Conservation (phyloP, 2,888 invertebrate species). For the Meteorus colon region DNA sequence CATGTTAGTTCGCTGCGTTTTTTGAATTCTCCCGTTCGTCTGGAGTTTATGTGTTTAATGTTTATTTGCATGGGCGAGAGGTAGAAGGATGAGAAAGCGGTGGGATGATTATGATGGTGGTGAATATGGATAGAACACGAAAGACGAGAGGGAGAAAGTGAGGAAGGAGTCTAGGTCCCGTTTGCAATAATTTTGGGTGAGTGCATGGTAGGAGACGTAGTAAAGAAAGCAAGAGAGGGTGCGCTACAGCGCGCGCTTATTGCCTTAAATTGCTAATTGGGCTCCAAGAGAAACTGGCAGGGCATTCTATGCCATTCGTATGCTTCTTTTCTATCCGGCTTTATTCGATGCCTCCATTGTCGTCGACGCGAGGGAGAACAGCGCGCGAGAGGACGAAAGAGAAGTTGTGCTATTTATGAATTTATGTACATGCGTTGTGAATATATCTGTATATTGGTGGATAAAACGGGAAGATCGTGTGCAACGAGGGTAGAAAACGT, state of each 20-base stretch:
- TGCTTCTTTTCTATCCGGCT: slow-evolving; percentile 26
- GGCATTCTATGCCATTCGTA: slow-evolving; percentile 43
- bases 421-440: background rate
- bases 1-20: slow-evolving; percentile 13
- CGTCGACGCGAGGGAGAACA: slow-evolving; percentile 31
- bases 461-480: slow-evolving; percentile 25
- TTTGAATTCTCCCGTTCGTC: slow-evolving; percentile 38
- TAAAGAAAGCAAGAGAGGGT: slow-evolving; percentile 45
- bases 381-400: slow-evolving; percentile 1
- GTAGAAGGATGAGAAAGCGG: slow-evolving; percentile 1
- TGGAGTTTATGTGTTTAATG: slow-evolving; percentile 33
- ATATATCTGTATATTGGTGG: slow-evolving; percentile 29
- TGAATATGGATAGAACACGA: background rate
- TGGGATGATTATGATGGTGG: slow-evolving; percentile 1
- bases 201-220: slow-evolving; percentile 46
- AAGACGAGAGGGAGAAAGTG: background rate
- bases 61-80: slow-evolving; percentile 28
- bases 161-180: slow-evolving; percentile 16
- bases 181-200: slow-evolving; percentile 39
- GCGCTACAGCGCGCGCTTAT: slow-evolving; percentile 60
- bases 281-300: slow-evolving; percentile 47
- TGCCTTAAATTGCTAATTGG: slow-evolving; percentile 71
- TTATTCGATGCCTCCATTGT: slow-evolving; percentile 3
- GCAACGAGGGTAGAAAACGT: slow-evolving; percentile 38
- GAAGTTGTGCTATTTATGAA: background rate